Evolutionary conservation across 2,113 vertebrate species (phyloP).

Genomic region (Sapayoa aenigma): DNA sequence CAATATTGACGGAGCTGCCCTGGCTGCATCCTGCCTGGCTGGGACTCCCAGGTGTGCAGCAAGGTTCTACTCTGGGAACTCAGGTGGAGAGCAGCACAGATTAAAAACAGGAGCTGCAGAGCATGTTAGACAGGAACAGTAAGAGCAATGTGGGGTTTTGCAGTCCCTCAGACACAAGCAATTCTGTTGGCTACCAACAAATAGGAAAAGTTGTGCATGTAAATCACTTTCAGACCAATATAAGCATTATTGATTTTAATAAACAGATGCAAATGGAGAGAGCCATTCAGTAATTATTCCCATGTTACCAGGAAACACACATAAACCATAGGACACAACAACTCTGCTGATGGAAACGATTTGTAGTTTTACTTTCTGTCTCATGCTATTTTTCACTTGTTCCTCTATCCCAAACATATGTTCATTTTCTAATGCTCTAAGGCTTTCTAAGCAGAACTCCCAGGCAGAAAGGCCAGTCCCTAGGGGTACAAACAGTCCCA

Average conservation of each 20-base stretch:
- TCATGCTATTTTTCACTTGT: neutral
- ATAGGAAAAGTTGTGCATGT: neutral
- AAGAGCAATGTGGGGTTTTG: neutral
- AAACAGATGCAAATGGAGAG: neutral
- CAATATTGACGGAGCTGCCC: conserved; percentile 51
- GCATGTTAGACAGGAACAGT: neutral
- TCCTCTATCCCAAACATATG: neutral
- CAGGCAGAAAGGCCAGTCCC: neutral
- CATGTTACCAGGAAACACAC: neutral
- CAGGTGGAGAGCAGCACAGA: neutral
- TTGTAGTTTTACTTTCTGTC: neutral
- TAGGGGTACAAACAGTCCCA: neutral
- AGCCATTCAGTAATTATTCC: neutral
- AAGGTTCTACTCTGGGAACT: neutral
- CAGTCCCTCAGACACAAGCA: neutral
- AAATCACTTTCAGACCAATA: neutral
- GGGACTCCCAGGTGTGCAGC: neutral
- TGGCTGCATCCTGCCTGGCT: neutral
- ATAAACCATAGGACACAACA: neutral
- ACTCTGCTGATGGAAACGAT: neutral
- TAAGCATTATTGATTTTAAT: neutral
- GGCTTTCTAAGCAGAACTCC: neutral
- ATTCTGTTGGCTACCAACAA: neutral
- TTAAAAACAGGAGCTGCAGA: neutral
- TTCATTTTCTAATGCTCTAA: neutral